phyloP scores from a whole-genome alignment of 1,140 invertebrate species.

The Bombus fervidus region DNA sequence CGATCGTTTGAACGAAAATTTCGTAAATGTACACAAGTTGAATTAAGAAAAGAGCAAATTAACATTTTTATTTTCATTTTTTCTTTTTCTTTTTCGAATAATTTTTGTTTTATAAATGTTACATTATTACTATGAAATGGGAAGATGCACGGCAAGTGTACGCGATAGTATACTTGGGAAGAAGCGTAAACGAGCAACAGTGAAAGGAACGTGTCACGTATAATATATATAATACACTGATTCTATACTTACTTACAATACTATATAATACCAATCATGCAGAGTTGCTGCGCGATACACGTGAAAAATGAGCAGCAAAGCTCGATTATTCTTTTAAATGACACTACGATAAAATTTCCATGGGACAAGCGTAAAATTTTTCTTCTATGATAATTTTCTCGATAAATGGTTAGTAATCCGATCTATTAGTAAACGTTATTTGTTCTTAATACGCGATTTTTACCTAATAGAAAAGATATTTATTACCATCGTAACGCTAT shows the following conservation, averaged over 20 bases:
- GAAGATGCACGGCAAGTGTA: not conserved
- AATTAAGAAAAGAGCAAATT: not conserved
- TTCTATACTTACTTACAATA: constrained; percentile 4
- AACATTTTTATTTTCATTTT: not conserved
- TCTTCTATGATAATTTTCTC: too few relatives aligned
- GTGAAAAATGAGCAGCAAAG: not conserved
- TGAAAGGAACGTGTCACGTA: constrained; percentile 27
- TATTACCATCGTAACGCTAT: too few relatives aligned
- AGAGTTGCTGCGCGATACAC: not conserved
- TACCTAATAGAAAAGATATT: too few relatives aligned
- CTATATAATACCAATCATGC: constrained; percentile 8
- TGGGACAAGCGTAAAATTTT: too few relatives aligned
- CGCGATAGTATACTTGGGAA: not conserved
- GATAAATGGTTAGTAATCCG: too few relatives aligned
- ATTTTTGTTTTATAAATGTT: not conserved
- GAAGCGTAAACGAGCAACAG: constrained; percentile 14
- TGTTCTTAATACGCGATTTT: too few relatives aligned
- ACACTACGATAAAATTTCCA: too few relatives aligned
- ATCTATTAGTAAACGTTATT: too few relatives aligned
- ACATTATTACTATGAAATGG: too few relatives aligned
- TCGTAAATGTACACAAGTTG: not conserved
- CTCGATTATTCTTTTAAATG: not conserved
- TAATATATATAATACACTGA: constrained; percentile 5
- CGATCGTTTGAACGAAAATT: too few relatives aligned
- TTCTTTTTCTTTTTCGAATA: not conserved